Percentiles rank a stretch among this genome's conserved stretches.
phyloP scores from a whole-genome alignment of 1,140 invertebrate genomes.

The Dreissena polymorpha region DNA sequence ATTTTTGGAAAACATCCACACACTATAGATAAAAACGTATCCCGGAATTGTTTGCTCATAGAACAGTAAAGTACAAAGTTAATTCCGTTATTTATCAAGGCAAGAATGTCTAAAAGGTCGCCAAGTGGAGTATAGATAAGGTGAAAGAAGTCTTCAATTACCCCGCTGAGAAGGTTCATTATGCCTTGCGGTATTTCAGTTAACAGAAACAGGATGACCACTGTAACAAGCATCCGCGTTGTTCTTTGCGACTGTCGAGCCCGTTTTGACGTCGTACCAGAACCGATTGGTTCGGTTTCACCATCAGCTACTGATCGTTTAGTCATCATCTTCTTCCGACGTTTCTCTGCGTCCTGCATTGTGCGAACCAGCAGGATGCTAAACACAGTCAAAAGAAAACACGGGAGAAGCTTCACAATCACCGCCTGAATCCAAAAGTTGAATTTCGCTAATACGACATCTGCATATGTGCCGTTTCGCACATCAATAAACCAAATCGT shows the following conservation, averaged over 20 bases:
- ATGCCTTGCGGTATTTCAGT: constrained; percentile 90
- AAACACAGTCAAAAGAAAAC: constrained; percentile 89
- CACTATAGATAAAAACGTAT: constrained; percentile 90
- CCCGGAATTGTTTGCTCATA: constrained; percentile 95
- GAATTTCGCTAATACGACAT: constrained; percentile 83
- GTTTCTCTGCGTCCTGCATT: constrained; percentile 83
- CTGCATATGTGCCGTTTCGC: constrained; percentile 72
- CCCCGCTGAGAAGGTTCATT: constrained; percentile 71
- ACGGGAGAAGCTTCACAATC: constrained; percentile 91
- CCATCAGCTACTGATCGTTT: constrained; percentile 54
- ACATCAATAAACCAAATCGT: constrained; percentile 80
- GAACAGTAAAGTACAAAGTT: constrained; percentile 97
- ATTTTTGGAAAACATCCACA: constrained; percentile 52
- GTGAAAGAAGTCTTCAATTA: constrained; percentile 70
- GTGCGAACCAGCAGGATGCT: constrained; percentile 89
- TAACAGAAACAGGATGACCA: constrained; percentile 91
- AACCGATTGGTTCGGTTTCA: too few relatives aligned
- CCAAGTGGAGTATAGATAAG: constrained; percentile 83
- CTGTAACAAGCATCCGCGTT: constrained; percentile 93
- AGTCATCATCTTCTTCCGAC: constrained; percentile 72
- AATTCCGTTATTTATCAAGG: constrained; percentile 93
- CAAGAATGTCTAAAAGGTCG: constrained; percentile 95
- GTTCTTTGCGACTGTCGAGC: constrained; percentile 81
- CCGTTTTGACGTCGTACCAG: too few relatives aligned
- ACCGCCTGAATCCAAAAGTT: constrained; percentile 95